Percentiles rank a stretch among this genome's conserved stretches.
These are phyloP conservation scores for Yponomeuta sedellus DNA, from an alignment of 2,888 invertebrate species.

Conservation along the genomic window DNA sequence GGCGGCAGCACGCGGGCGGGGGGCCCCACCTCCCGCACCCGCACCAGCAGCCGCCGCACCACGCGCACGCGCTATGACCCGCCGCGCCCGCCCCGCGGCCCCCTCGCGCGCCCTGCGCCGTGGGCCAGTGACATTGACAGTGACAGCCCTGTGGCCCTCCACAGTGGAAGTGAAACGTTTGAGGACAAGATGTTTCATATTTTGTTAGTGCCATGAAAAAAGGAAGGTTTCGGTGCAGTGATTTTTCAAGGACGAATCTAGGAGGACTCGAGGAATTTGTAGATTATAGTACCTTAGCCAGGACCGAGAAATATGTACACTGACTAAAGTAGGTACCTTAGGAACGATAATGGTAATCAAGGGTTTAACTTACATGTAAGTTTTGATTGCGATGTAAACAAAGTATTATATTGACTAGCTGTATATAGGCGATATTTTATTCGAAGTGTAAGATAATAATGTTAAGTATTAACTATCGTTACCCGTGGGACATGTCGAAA, in stretches of 20 bases:
- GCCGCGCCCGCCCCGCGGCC: constrained; percentile 56
- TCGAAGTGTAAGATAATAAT: constrained; percentile 12
- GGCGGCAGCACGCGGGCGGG: constrained; percentile 61
- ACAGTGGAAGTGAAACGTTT: constrained; percentile 22
- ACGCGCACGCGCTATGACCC: constrained; percentile 57
- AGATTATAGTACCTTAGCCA: too few species aligned
- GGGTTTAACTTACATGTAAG: constrained; percentile 4
- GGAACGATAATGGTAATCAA: background rate
- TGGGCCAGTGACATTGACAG: background rate
- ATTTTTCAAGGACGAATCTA: too few species aligned
- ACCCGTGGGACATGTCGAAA: constrained; percentile 19
- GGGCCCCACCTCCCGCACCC: constrained; percentile 53
- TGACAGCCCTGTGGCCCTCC: too few species aligned
- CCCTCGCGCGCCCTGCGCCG: background rate
- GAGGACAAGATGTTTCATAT: constrained; percentile 23
- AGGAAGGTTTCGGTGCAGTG: too few species aligned
- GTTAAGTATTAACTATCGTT: constrained; percentile 22
- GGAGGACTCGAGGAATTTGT: too few species aligned
- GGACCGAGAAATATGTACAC: too few species aligned
- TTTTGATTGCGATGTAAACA: background rate
- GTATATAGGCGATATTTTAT: constrained; percentile 14
- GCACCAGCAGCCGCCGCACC: constrained; percentile 49
- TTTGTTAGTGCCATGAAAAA: background rate
- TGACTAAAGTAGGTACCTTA: too few species aligned
- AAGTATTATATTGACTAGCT: constrained; percentile 14